Base-by-base conservation (phyloP, 2,888 invertebrate genomes). In the Xestia c-nigrum region DNA sequence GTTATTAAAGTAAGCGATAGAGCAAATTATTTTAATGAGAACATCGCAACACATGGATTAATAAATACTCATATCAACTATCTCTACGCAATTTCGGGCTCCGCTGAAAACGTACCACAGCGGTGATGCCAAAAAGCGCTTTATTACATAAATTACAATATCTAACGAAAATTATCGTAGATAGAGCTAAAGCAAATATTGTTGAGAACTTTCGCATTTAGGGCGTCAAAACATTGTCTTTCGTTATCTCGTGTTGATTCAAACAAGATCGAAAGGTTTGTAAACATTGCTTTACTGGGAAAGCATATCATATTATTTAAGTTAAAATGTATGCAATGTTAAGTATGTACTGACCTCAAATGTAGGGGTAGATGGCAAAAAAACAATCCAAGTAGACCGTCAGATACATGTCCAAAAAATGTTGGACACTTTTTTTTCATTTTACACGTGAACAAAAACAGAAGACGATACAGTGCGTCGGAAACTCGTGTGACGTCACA, bases 91-190 rank as follows among this genome's bases (percentile, higher is more conserved):
- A 83, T 79, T 78, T 80, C 71, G 68, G 40, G 24, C 71, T 59
- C 21, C 40, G 38, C 46, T 81, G 71, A 50, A 80, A 86, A 73
- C 69, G 43, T 74, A 66, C 64, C 66, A 24, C 66, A 24, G 50
- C 55, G 55, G 12, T 43, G 74, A 73, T 72, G 52, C 67, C 68
- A 77, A 76, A 83, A 85, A 72, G 61, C 68, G 61, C 76, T 47
- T 70, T 77, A 77, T 81, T 83, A 88, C 81, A 85, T 78, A 87
- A 85, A 87, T 86, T 86, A 80, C 50, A 85, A 85, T 87, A 78
- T 74, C 46, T 74, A 85, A 81, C 70, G 78, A 85, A 76, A 61
- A 76, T 77, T 76, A 87, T 68, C 67, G 72, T 69, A 78, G 76
- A 79, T 63, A 69, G 83, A 85, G 72, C 67, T 84, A 55, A 80